These are phyloP conservation scores for Hydropotes inermis DNA, from an alignment of 2,113 vertebrate species.

Conservation along the genomic window DNA sequence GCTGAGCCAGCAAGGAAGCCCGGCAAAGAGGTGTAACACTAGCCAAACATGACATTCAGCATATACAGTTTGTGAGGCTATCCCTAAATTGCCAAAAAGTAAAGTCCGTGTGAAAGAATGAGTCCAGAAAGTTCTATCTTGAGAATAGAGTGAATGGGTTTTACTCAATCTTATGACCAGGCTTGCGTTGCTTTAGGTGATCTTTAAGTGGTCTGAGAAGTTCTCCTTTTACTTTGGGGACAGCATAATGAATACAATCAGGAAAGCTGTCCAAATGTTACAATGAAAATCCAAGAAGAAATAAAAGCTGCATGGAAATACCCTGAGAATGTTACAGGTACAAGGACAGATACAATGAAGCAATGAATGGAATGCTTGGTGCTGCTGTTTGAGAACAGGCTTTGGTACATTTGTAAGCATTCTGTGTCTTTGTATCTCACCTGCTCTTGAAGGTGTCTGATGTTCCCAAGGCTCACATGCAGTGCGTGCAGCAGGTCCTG, in stretches of 20 bases:
- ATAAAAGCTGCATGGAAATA: neutral
- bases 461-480: neutral
- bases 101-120: neutral
- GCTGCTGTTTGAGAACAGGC: neutral
- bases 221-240: neutral
- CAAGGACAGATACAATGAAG: neutral
- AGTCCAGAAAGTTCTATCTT: neutral
- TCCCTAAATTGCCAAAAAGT: neutral
- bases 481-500: neutral
- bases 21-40: neutral
- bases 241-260: neutral
- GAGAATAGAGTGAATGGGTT: neutral
- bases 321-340: neutral
- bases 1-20: neutral
- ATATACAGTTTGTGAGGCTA: neutral
- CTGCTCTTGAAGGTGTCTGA: neutral
- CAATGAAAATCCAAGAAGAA: neutral
- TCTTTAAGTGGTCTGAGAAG: neutral
- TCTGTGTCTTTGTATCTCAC: neutral
- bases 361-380: neutral
- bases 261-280: neutral
- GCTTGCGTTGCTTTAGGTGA: neutral
- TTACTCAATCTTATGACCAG: neutral
- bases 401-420: neutral
- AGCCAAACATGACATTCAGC: neutral